phyloP scores from a whole-genome alignment of 2,888 invertebrate genomes.

The Lydus trimaculatus region DNA sequence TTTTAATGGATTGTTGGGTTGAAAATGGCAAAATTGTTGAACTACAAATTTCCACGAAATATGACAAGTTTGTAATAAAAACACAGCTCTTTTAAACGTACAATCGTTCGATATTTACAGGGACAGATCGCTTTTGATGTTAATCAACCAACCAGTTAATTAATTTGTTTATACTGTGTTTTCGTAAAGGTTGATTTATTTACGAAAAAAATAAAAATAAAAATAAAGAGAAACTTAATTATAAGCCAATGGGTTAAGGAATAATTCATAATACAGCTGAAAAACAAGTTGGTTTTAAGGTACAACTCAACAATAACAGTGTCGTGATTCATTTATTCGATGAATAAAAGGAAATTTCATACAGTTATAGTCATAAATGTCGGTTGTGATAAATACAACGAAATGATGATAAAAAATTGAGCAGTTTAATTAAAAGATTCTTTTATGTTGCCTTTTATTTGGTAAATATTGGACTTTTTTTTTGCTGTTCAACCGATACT shows the following conservation, averaged over 20 bases:
- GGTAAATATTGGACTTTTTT: too few species aligned
- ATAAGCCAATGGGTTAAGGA: not conserved
- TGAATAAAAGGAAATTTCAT: too few species aligned
- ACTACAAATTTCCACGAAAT: not conserved
- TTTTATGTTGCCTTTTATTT: too few species aligned
- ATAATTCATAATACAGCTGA: not conserved
- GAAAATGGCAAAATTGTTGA: not conserved
- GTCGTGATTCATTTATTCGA: too few species aligned
- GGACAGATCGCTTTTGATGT: slow-evolving; percentile 8
- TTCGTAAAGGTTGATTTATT: not conserved
- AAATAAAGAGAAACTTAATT: not conserved
- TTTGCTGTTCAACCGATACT: too few species aligned
- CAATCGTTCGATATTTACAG: slow-evolving; percentile 4
- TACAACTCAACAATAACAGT: too few species aligned
- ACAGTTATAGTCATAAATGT: too few species aligned
- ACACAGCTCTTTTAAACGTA: not conserved
- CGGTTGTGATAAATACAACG: too few species aligned
- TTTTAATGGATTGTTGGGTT: not conserved
- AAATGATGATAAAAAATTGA: too few species aligned
- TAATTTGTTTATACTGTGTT: not conserved
- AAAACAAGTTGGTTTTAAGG: too few species aligned
- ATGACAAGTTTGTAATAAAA: not conserved
- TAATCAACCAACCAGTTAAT: not conserved
- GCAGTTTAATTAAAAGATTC: too few species aligned
- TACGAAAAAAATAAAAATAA: not conserved